Base-by-base conservation (phyloP, 2,113 vertebrate genomes). In the Aepyceros melampus region DNA sequence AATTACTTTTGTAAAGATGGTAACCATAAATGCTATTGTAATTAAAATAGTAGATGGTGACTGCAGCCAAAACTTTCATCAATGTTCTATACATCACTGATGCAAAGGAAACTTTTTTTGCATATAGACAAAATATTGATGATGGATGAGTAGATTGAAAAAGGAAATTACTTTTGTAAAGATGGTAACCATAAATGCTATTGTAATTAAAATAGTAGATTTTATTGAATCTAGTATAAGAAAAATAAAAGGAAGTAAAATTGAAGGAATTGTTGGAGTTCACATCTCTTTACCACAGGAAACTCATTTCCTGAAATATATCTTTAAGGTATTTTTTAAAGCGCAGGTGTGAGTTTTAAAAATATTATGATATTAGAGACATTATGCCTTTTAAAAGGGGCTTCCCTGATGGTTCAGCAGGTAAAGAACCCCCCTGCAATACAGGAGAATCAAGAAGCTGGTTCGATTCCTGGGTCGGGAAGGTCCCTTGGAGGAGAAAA, bases 241-340 rank as follows among this genome's bases (percentile, higher is more conserved):
- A 82, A 84, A 95, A 89, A 84, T 84, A 95, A 90, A 81, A 93
- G 93, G 87, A 95, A 96, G 71, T 91, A 81, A 97, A 97, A 96
- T n/a, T 40, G 51, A 92, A 31, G 84, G 76, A 74, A 91, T 62
- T 64, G 83, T 89, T 95, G 71, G 95, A 94, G 36, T 96, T 83
- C 40, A 49, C 36, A 58, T 94, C 31, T 97, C 71, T 89, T 91
- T 60, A 83, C 89, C 87, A 87, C 60, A 95, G 83, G 94, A 64
- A 97, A 93, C 58, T 97, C 33, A 78, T 93, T 97, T 95, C 96
- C 89, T 95, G 76, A 97, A 97, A 95, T 31, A 49, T n/a, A 10
- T 84, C 86, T 83, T 11, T 47, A 84, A 67, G 45, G 49, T 33
- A 93, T 45, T 78, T 78, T 81, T 81, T 51, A 14, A 89, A 47